Conservation (phyloP, 1,140 invertebrate species). For the Littorina saxatilis region DNA sequence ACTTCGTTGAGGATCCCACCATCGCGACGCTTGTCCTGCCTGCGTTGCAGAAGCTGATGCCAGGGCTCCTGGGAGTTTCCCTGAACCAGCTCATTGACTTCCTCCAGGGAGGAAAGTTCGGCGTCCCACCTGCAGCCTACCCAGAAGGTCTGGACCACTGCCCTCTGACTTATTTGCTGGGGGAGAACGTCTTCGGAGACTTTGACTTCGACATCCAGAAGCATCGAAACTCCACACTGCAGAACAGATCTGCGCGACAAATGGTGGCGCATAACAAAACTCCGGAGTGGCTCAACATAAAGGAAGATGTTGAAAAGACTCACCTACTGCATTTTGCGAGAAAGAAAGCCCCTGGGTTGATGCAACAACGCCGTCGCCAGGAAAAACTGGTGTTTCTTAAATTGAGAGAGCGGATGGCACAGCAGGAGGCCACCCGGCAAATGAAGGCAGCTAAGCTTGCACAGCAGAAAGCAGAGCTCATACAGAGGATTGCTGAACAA, state of each 20-base stretch:
- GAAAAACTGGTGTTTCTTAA: neutral
- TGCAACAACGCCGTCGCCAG: neutral
- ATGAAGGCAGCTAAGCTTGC: neutral
- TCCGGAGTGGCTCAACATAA: neutral
- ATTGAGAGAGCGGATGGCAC: neutral
- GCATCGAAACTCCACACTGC: neutral
- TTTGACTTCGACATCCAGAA: neutral
- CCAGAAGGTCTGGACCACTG: neutral
- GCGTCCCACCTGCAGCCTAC: neutral
- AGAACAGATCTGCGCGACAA: neutral
- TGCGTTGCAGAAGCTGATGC: neutral
- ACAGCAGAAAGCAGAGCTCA: neutral
- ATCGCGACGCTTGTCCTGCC: neutral
- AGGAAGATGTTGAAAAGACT: neutral
- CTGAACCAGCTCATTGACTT: neutral
- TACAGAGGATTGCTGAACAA: neutral
- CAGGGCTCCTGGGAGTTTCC: neutral
- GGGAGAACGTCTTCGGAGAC: neutral
- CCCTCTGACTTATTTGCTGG: neutral
- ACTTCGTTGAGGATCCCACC: neutral
- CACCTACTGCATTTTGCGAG: neutral
- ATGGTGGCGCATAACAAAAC: neutral
- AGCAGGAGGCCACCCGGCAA: neutral
- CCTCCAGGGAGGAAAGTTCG: neutral
- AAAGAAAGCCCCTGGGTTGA: neutral